Percentiles rank a stretch among this genome's conserved stretches.
Conservation (phyloP, 1,140 invertebrate species). For the Macrocentrus cingulum region DNA sequence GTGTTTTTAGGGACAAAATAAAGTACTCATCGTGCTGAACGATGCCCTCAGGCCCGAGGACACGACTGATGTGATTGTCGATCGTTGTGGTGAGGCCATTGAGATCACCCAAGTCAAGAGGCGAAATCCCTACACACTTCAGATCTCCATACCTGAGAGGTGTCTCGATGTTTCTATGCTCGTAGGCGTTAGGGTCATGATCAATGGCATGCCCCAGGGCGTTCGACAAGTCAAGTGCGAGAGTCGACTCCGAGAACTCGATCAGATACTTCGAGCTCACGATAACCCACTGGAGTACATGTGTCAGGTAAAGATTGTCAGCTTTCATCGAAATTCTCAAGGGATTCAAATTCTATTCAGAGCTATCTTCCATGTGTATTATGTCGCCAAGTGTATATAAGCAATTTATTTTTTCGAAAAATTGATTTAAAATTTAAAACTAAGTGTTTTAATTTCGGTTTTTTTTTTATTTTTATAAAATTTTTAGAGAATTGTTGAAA, state of each 20-base stretch:
- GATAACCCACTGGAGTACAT: conserved; percentile 84
- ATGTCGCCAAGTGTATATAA: too few species aligned
- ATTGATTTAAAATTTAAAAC: too few species aligned
- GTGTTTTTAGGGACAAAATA: conserved; percentile 71
- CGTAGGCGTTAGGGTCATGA: conserved; percentile 75
- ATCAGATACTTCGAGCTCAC: conserved; percentile 74
- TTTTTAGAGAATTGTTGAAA: too few species aligned
- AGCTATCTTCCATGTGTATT: too few species aligned
- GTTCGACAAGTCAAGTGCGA: conserved; percentile 82
- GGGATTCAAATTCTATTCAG: too few species aligned
- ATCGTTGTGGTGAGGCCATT: conserved; percentile 76
- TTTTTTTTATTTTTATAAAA: background rate
- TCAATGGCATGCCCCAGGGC: conserved; percentile 76
- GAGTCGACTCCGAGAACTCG: conserved; percentile 77
- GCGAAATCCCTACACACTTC: conserved; percentile 78
- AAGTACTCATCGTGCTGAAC: conserved; percentile 76
- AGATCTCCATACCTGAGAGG: conserved; percentile 75
- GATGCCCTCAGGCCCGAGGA: conserved; percentile 75
- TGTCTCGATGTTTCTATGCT: conserved; percentile 81
- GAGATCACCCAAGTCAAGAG: conserved; percentile 74
- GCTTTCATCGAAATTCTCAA: too few species aligned
- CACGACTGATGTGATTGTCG: conserved; percentile 71
- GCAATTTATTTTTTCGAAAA: background rate
- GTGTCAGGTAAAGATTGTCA: conserved; percentile 78
- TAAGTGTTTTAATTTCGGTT: too few species aligned